Evolutionary conservation across 2,113 vertebrate species (phyloP).

Genomic region (Pica pica): DNA sequence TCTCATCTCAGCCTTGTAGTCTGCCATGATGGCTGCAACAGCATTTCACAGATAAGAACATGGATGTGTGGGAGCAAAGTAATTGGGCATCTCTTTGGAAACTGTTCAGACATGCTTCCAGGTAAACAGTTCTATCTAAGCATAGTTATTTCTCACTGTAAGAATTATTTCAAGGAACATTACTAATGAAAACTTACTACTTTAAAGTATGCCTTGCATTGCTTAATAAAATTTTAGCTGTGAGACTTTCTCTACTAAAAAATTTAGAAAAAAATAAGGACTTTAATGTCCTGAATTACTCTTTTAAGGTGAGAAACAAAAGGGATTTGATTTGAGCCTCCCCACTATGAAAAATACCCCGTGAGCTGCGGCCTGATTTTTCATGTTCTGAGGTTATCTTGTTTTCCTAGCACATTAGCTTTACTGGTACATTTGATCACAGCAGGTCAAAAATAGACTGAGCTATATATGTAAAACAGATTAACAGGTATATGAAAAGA

Average conservation of each 20-base stretch:
- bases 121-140: not conserved
- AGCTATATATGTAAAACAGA: not conserved
- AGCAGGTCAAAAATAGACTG: not conserved
- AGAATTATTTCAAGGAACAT: not conserved
- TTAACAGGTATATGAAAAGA: not conserved
- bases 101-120: not conserved
- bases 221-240: not conserved
- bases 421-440: not conserved
- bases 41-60: not conserved
- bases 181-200: not conserved
- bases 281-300: not conserved
- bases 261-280: not conserved
- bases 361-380: not conserved
- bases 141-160: not conserved
- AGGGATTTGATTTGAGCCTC: not conserved
- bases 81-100: not conserved
- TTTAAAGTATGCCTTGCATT: not conserved
- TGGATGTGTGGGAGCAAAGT: not conserved
- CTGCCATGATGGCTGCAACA: not conserved
- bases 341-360: rapidly evolving
- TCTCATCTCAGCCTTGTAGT: not conserved
- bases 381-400: not conserved
- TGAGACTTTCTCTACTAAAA: not conserved
- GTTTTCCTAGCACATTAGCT: not conserved
- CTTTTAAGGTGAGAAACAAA: not conserved